phyloP scores from a whole-genome alignment of 1,140 invertebrate species.

The Planococcus citri region DNA sequence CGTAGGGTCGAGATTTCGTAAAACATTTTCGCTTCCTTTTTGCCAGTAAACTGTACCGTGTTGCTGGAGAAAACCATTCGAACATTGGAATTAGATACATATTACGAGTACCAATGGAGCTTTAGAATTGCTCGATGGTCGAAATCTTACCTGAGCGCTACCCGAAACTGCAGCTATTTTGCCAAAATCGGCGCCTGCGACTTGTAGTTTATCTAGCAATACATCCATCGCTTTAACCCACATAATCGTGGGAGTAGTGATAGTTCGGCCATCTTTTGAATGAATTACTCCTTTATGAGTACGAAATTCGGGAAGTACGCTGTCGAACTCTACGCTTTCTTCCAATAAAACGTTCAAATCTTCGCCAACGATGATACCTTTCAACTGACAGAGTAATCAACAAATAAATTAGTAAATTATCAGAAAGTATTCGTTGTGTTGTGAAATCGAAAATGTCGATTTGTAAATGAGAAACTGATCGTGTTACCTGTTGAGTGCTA shows the following conservation, averaged over 20 bases:
- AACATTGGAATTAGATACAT: background rate
- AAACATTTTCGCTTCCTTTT: slow-evolving; percentile 49
- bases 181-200: slow-evolving; percentile 68
- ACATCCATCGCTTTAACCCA: slow-evolving; percentile 93
- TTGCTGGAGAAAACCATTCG: slow-evolving; percentile 52
- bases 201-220: slow-evolving; percentile 68
- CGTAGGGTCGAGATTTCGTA: slow-evolving; percentile 53
- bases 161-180: slow-evolving; percentile 74
- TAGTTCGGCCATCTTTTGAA: slow-evolving; percentile 42
- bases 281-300: slow-evolving; percentile 67
- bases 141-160: slow-evolving; percentile 59
- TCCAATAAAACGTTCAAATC: slow-evolving; percentile 59
- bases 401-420: slow-evolving; percentile 18
- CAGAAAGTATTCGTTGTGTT: slow-evolving; percentile 9
- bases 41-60: slow-evolving; percentile 93
- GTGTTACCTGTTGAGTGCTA: slow-evolving; percentile 63
- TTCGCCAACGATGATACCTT: slow-evolving; percentile 72
- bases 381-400: slow-evolving; percentile 54
- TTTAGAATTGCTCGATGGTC: background rate
- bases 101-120: background rate
- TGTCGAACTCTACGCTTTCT: slow-evolving; percentile 75
- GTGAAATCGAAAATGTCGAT: background rate
- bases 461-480: background rate
- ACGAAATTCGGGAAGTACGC: slow-evolving; percentile 74
- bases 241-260: slow-evolving; percentile 73